These are phyloP conservation scores for Caenorhabditis brenneri DNA, from an alignment of 1,140 invertebrate species.

Conservation along the genomic window DNA sequence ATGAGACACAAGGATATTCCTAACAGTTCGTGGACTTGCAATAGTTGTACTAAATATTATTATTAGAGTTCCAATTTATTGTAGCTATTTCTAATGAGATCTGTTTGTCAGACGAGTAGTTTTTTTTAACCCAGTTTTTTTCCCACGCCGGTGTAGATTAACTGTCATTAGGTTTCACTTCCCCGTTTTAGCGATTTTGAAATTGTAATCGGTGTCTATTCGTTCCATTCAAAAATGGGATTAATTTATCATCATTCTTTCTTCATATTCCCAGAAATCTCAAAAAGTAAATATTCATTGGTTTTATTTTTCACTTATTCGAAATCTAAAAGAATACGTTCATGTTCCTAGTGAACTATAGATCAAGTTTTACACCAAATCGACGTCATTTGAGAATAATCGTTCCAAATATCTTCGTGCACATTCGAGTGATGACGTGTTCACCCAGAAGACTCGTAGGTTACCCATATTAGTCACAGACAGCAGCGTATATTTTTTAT, in stretches of 20 bases:
- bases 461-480: constrained; percentile 13
- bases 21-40: background rate
- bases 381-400: background rate
- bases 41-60: background rate
- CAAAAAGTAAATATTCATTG: too few relatives aligned
- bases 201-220: too few relatives aligned
- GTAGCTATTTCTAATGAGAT: too few relatives aligned
- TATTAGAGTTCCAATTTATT: too few relatives aligned
- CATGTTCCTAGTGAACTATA: background rate
- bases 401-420: constrained; percentile 1
- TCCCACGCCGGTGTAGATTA: too few relatives aligned
- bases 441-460: constrained; percentile 20
- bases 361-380: background rate
- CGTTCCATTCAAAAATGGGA: too few relatives aligned
- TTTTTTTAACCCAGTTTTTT: too few relatives aligned
- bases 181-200: too few relatives aligned
- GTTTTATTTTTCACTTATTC: background rate
- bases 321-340: background rate
- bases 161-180: too few relatives aligned
- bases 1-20: background rate
- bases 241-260: too few relatives aligned
- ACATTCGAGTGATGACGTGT: constrained; percentile 11
- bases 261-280: too few relatives aligned
- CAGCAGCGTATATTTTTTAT: constrained; percentile 5
- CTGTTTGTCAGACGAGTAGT: too few relatives aligned